Base-by-base conservation (phyloP, 2,888 invertebrate species). In the Tetramorium bicarinatum region DNA sequence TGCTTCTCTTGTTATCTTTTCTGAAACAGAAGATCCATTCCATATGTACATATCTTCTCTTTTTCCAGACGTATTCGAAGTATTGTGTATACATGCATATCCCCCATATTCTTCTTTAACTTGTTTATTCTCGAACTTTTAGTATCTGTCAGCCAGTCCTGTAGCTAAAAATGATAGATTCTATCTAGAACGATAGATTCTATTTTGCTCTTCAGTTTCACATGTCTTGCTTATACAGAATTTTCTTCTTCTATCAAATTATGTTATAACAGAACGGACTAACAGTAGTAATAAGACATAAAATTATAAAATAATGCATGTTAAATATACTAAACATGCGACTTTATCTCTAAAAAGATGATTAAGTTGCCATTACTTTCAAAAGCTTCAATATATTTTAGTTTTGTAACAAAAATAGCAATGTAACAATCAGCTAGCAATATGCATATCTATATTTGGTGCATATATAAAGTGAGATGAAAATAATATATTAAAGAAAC, bases 1-100 rank as follows among this genome's bases (percentile, higher is more conserved):
- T 25, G 66, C 21, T 34, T 52, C 84, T 87, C 87, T 81, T 83
- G 85, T 89, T 92, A 86, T 83, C 88, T 90, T 86, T 91, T 92
- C 93, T 93, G 92, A 93, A 93, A 93, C 91, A 93, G 87, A 92
- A 92, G 87, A 90, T 90, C 89, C 91, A 87, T 81, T 52, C 79
- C 56, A 54, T 25, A 61, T 75, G 44, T 75, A 38, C 13, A 75
- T 61, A 64, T 56, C n/a, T 47, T 47, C 67, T 41, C 34, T 61
- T 79, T 41, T 66, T 13, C 38, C 38, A 21, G 18, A 44, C 7
- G 15, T 21, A 61, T 34, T 76, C 15, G n/a, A 54, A 67, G 56
- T 72, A 54, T 83, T 59, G 21, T 47, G 49, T 80, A 76, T 29
- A 67, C 82, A 85, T 62, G 81, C 82, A 80, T 69, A 47, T 80